These are phyloP conservation scores for Pterophyllum scalare DNA, from an alignment of 2,113 vertebrate genomes.

Conservation along the genomic window DNA sequence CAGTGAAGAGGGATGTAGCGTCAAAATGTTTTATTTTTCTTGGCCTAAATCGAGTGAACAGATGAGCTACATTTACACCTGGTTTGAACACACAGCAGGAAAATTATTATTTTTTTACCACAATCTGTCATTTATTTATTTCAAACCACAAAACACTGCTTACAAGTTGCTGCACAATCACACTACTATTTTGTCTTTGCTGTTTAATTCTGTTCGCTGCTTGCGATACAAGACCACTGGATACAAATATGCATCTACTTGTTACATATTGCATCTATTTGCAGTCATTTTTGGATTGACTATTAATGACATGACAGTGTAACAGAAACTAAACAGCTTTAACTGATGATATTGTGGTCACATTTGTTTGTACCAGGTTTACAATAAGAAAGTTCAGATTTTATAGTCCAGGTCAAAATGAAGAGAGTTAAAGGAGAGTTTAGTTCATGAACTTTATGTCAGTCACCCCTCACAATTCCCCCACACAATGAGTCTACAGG, in stretches of 20 bases:
- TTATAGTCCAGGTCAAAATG: background rate
- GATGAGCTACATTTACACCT: background rate
- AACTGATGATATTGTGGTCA: background rate
- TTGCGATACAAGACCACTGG: background rate
- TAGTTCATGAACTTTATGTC: background rate
- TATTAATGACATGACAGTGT: background rate
- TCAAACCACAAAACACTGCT: background rate
- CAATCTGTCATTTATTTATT: background rate
- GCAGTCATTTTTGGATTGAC: background rate
- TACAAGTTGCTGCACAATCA: background rate
- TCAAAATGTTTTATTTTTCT: background rate
- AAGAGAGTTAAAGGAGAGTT: conserved; percentile 10
- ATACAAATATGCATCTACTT: background rate
- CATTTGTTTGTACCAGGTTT: background rate
- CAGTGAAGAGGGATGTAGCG: background rate
- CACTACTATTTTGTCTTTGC: rapidly evolving
- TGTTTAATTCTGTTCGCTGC: background rate
- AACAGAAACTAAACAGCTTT: background rate
- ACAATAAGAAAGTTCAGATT: background rate
- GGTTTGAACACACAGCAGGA: background rate
- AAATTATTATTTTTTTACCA: background rate
- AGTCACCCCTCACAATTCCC: background rate
- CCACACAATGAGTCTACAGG: conserved; percentile 15
- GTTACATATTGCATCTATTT: background rate
- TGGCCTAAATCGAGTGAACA: background rate